phyloP scores from a whole-genome alignment of 2,113 vertebrate species.

The Jaculus jaculus region DNA sequence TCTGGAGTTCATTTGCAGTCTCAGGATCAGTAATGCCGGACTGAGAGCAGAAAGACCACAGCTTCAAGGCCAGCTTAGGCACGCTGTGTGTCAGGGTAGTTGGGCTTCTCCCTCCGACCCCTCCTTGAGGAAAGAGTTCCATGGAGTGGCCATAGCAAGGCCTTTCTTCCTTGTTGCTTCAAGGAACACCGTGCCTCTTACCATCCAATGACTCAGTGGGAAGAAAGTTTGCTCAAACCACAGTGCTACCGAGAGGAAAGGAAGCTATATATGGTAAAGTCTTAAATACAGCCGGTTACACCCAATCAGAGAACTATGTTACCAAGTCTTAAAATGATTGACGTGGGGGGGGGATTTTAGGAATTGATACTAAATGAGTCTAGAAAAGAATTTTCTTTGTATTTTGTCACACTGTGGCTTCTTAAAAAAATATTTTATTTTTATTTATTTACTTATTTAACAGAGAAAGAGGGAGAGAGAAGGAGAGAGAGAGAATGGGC shows the following conservation, averaged over 20 bases:
- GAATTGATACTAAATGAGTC: constrained; percentile 21
- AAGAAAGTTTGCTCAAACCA: constrained; percentile 85
- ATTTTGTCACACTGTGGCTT: constrained; percentile 38
- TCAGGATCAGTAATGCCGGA: neutral
- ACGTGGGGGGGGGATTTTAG: constrained; percentile 4
- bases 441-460: too few species aligned
- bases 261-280: constrained; percentile 88
- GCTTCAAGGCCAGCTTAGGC: neutral
- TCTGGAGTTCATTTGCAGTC: too few species aligned
- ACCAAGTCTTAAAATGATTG: constrained; percentile 61
- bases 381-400: constrained; percentile 47
- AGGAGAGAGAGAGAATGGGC: too few species aligned
- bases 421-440: neutral
- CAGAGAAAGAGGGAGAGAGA: too few species aligned
- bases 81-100: neutral
- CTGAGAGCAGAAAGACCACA: neutral
- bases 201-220: constrained; percentile 86
- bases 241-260: constrained; percentile 83
- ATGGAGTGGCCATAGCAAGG: constrained; percentile 42
- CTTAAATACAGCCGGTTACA: constrained; percentile 56
- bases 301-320: constrained; percentile 46
- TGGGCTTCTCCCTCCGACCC: too few species aligned
- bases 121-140: neutral
- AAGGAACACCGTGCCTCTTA: constrained; percentile 76
- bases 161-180: constrained; percentile 77